Conservation (phyloP, 1,140 invertebrate species). For the Caerostris extrusa region DNA sequence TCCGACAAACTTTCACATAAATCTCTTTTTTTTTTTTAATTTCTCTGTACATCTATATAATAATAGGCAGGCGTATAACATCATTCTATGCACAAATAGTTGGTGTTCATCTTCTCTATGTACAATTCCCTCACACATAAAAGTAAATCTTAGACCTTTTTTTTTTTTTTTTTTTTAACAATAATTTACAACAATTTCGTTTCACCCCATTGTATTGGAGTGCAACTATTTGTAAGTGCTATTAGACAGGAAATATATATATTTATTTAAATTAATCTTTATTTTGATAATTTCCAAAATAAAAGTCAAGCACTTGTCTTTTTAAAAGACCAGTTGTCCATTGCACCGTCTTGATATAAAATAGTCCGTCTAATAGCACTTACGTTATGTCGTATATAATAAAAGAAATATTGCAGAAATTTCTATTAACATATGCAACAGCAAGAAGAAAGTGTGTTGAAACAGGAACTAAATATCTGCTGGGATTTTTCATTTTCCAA, state of each 20-base stretch:
- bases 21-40: slow-evolving; percentile 58
- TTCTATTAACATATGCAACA: not conserved
- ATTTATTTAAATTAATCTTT: not conserved
- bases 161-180: not conserved
- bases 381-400: not conserved
- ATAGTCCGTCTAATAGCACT: not conserved
- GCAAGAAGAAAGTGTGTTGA: not conserved
- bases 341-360: not conserved
- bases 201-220: not conserved
- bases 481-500: not conserved
- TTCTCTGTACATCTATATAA: slow-evolving; percentile 61
- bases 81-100: slow-evolving; percentile 26
- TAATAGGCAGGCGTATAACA: slow-evolving; percentile 54
- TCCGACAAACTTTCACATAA: slow-evolving; percentile 41
- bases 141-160: not conserved
- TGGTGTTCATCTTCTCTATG: not conserved
- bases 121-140: not conserved
- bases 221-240: not conserved
- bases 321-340: not conserved
- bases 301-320: not conserved
- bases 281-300: not conserved
- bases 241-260: not conserved
- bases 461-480: slow-evolving; percentile 11
- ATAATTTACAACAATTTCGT: slow-evolving; percentile 28
- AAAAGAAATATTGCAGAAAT: not conserved